Conservation (phyloP, 2,888 invertebrate genomes). For the Automeris io region DNA sequence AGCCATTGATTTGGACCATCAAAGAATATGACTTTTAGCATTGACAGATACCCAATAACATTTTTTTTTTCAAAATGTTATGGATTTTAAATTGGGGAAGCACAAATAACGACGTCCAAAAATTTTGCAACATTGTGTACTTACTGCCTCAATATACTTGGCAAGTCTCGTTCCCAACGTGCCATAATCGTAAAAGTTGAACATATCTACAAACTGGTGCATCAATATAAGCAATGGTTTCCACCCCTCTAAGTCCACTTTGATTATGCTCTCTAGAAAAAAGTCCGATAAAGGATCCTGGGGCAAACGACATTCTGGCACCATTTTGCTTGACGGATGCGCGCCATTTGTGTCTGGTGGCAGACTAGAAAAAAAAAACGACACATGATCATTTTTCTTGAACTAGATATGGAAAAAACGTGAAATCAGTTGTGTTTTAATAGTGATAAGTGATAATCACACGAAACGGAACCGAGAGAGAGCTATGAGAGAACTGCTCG, state of each 20-base stretch:
- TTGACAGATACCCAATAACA: too few relatives aligned
- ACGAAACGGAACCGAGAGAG: too few relatives aligned
- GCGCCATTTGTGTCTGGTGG: constrained; percentile 35
- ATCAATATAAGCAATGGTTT: constrained; percentile 42
- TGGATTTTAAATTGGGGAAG: too few relatives aligned
- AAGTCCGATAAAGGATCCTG: constrained; percentile 40
- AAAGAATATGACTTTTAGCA: too few relatives aligned
- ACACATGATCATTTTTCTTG: not conserved
- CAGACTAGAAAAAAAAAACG: constrained; percentile 28
- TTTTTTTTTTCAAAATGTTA: too few relatives aligned
- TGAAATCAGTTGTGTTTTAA: too few relatives aligned
- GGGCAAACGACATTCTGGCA: constrained; percentile 46
- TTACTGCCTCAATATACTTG: constrained; percentile 54
- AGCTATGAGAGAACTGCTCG: too few relatives aligned
- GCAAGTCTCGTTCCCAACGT: constrained; percentile 52
- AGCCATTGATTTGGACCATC: too few relatives aligned
- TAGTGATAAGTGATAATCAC: too few relatives aligned
- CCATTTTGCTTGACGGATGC: constrained; percentile 33
- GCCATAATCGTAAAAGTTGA: constrained; percentile 42
- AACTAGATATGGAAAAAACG: too few relatives aligned
- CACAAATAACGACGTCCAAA: too few relatives aligned
- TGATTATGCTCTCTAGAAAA: constrained; percentile 38
- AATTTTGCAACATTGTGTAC: constrained; percentile 17
- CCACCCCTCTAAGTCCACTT: constrained; percentile 43
- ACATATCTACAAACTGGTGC: constrained; percentile 51